phyloP scores from a whole-genome alignment of 1,140 invertebrate genomes.

The Tetragnatha versicolor region DNA sequence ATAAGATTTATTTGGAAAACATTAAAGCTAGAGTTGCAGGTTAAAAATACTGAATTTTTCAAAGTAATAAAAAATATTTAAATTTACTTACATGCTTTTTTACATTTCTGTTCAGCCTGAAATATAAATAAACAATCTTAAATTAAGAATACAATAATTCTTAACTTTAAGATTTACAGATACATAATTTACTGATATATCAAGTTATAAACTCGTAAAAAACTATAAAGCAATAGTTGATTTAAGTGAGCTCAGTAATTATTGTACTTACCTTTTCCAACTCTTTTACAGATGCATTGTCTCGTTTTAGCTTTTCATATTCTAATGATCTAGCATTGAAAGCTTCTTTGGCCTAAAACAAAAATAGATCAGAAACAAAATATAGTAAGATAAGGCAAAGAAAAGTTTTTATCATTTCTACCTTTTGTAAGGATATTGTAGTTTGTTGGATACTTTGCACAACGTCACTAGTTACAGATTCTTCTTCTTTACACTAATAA shows the following conservation, averaged over 20 bases:
- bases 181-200: no score
- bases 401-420: slow-evolving; percentile 56
- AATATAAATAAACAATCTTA: slow-evolving; percentile 19
- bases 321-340: slow-evolving; percentile 84
- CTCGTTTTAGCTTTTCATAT: slow-evolving; percentile 86
- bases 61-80: neutral
- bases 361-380: slow-evolving; percentile 33
- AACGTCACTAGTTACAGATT: slow-evolving; percentile 86
- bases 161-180: no score
- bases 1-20: neutral
- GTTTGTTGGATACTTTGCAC: slow-evolving; percentile 88
- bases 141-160: neutral
- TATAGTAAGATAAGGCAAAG: no score
- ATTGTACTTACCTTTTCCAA: slow-evolving; percentile 80
- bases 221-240: neutral
- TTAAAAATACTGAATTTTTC: no score
- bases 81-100: slow-evolving; percentile 77
- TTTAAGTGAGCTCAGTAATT: neutral
- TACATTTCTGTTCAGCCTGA: slow-evolving; percentile 82
- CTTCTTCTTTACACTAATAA: slow-evolving; percentile 86
- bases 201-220: no score
- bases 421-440: slow-evolving; percentile 73
- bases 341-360: slow-evolving; percentile 86
- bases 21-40: no score
- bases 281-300: slow-evolving; percentile 88